A percentile compares a stretch with the other conserved stretches of the same genome.
Evolutionary conservation across 35 echinoderm and acorn worm genomes (phyloP).

Genomic region (Heliocidaris tuberculata): DNA sequence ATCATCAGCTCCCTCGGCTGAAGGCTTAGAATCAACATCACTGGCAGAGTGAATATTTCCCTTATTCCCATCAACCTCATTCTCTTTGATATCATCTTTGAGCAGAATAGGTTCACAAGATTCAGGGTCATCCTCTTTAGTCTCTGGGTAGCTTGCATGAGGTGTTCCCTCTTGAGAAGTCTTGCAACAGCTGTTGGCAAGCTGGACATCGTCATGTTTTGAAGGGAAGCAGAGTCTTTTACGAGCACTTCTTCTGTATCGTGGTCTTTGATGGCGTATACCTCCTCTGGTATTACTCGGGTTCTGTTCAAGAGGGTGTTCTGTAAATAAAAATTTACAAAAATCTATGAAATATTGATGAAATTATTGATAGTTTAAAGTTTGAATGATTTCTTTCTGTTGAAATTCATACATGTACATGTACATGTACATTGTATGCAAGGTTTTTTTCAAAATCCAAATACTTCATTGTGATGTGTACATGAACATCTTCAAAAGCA

Average conservation of each 20-base stretch:
- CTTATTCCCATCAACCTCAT: background rate
- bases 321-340: background rate
- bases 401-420: too few relatives aligned
- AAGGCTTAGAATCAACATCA: background rate
- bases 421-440: too few relatives aligned
- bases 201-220: background rate
- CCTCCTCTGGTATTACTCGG: background rate
- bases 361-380: background rate
- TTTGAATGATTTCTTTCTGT: too few relatives aligned
- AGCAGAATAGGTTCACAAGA: background rate
- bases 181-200: background rate
- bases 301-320: background rate
- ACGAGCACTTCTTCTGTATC: background rate
- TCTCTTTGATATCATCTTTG: background rate
- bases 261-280: background rate
- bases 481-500: too few relatives aligned
- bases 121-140: background rate
- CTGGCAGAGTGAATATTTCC: background rate
- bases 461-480: too few relatives aligned
- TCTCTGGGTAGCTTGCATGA: background rate
- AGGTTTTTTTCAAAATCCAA: too few relatives aligned
- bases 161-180: background rate
- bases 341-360: too few relatives aligned
- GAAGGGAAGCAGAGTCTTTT: constrained; percentile 6
- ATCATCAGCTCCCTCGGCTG: background rate